Conservation (phyloP, 92 coral and sea anemone genomes). For the Actinostola sp. region DNA sequence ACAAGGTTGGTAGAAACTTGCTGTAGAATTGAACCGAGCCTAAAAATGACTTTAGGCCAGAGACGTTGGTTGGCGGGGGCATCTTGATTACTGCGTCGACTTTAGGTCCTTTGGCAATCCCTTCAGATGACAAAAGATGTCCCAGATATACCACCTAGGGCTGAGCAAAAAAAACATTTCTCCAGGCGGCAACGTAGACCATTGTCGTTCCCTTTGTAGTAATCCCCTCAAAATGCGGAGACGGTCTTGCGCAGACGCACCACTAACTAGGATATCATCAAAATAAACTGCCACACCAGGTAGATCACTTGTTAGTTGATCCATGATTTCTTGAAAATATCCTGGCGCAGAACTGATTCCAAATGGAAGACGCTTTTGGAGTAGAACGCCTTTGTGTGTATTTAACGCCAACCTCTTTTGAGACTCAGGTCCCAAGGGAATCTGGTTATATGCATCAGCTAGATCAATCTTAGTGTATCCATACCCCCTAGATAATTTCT, state of each 20-base stretch:
- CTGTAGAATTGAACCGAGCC: no score
- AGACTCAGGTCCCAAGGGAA: conserved; percentile 18
- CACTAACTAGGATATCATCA: no score
- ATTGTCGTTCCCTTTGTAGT: conserved; percentile 22
- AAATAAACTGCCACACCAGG: conserved; percentile 15
- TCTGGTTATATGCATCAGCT: conserved; percentile 50
- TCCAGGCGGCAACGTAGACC: conserved; percentile 25
- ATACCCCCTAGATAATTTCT: conserved; percentile 29
- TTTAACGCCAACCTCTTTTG: conserved; percentile 22
- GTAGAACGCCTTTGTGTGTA: conserved; percentile 25
- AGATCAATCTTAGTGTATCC: conserved; percentile 49
- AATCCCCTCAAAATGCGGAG: no score
- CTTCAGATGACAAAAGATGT: conserved; percentile 27
- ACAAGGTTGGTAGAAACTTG: conserved; percentile 34
- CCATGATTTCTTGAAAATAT: conserved; percentile 22
- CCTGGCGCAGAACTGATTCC: conserved; percentile 28
- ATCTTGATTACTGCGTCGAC: conserved; percentile 25
- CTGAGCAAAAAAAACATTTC: conserved; percentile 28
- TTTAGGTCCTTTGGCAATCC: conserved; percentile 25
- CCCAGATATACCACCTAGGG: conserved; percentile 26
- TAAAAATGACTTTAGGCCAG: conserved; percentile 27
- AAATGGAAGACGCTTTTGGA: conserved; percentile 31
- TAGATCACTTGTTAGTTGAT: not conserved
- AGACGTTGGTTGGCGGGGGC: conserved; percentile 30
- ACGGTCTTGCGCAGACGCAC: no score